Base-by-base conservation (phyloP, 2,888 invertebrate genomes). In the Diplazon laetatorius region DNA sequence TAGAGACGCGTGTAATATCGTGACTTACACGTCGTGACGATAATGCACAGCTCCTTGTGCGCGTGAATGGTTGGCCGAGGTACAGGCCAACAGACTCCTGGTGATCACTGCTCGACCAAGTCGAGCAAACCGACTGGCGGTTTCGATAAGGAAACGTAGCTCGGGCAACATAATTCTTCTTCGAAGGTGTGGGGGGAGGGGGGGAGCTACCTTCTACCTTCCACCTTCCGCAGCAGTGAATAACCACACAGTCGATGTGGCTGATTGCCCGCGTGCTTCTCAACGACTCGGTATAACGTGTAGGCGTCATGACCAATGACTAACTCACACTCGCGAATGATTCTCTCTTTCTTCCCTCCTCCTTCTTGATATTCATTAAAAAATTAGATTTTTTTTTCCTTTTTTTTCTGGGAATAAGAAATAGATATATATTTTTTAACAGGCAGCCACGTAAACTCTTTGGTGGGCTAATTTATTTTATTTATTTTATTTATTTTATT, bases 61-160 rank as follows among this genome's bases (percentile, higher is more conserved):
- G 63, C 62, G 10, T 55, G 65, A 62, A 42, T 57, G 35, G 10
- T 30, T 8, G 16, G 42, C 3, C 20, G 37, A 22, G 16, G 30
- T 30, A n/a, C n/a, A n/a, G n/a, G n/a, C n/a, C n/a, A n/a, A n/a
- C n/a, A n/a, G n/a, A n/a, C n/a, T n/a, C n/a, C n/a, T n/a, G n/a
- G n/a, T 52, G 55, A 48, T 44, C 66, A 59, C 35, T 44, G 30
- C 4, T 30, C 30, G 57, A 55, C 60, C 42, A n/a, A 72, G 20
- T 62, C 68, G 57, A 65, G 73, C 68, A 50, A 57, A 62, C 37
- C 50, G 59, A 62, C 37, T 48, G 59, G 18, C 63, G 20, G 22
- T 39, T 50, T 72, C 63, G 78, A 78, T 78, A 78, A 73, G 69
- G 57, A 73, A 78, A 78, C 78, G 78, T n/a, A 78, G 73, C 73